Evolutionary conservation across 53 echinoderm and acorn worm genomes (phyloP), one percentile per base, ranked within the genome.

Genomic region (Apostichopus leukothele): DNA sequence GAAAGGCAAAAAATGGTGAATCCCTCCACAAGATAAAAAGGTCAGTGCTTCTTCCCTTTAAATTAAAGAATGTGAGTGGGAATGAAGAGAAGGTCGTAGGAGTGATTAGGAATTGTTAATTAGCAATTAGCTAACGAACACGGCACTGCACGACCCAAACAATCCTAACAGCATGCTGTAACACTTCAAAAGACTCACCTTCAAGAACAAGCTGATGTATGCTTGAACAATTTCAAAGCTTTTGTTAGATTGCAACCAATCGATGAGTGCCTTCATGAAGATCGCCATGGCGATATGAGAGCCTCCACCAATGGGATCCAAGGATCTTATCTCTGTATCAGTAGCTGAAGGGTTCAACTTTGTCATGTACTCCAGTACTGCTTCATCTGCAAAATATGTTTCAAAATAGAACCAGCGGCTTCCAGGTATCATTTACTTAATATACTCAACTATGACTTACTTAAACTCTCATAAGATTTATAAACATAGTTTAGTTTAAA

Each of bases 171-270:
- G 39, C 39, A 39, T 75, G 14, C 22, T 75, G 22, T 18, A 10
- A 75, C 75, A 23, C 9, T 19, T 7, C 53, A 26, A 27, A 14
- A 16, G 50, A 26, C 79, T 79, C 25, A 98, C 99, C 94, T 94
- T 96, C 1, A 93, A 23, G 73, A 98, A 96, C 18, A 94, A 89
- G 10, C 89, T 87, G 5, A 92, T 75, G 80, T 96, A 98, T 0
- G 99, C 95, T 84, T 98, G 99, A n/a, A 90, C 85, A 67, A 98
- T 90, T 67, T 98, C 96, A 96, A 93, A 98, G 73, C 96, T 92
- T 5, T 66, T 52, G 81, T 95, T 95, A 6, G 90, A 39, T 8
- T 89, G 21, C 54, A 98, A 53, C 14, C 71, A 19, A 27, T 83
- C 57, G 8, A 50, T 61, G 39, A 98, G 89, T 67, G 93, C 96